These are phyloP conservation scores for Sarcophaga rosellei DNA, from an alignment of 2,888 invertebrate species.

Conservation along the genomic window DNA sequence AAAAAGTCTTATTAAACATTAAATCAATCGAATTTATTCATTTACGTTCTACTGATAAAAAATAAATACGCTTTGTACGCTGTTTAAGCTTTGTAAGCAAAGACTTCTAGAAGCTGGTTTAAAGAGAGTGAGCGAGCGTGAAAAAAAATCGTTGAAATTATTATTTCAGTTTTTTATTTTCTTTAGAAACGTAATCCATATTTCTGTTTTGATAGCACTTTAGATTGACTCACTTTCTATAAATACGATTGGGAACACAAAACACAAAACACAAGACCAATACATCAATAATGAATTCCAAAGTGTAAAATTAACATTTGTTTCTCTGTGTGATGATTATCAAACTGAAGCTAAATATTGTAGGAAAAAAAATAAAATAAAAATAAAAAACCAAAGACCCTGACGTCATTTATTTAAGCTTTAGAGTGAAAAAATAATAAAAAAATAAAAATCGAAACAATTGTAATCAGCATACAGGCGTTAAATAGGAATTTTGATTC, in stretches of 20 bases:
- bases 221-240: conserved; percentile 52
- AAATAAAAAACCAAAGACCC: not conserved
- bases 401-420: conserved; percentile 56
- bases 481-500: not conserved
- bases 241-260: not conserved
- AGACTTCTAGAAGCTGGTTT: too few species aligned
- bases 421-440: not conserved
- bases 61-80: too few species aligned
- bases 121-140: too few species aligned
- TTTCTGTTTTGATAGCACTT: too few species aligned
- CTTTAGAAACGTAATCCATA: conserved; percentile 10
- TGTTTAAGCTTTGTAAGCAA: too few species aligned
- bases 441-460: not conserved
- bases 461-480: not conserved
- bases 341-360: conserved; percentile 20
- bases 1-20: too few species aligned
- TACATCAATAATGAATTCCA: too few species aligned
- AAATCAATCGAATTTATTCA: too few species aligned
- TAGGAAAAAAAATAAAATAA: not conserved
- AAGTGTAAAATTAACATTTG: conserved; percentile 13
- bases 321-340: not conserved
- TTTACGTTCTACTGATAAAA: too few species aligned
- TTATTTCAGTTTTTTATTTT: not conserved
- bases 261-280: too few species aligned
- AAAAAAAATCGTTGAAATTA: too few species aligned